Conservation (phyloP, 2,797 vertebrate genomes). For the Crenuchus spilurus region DNA sequence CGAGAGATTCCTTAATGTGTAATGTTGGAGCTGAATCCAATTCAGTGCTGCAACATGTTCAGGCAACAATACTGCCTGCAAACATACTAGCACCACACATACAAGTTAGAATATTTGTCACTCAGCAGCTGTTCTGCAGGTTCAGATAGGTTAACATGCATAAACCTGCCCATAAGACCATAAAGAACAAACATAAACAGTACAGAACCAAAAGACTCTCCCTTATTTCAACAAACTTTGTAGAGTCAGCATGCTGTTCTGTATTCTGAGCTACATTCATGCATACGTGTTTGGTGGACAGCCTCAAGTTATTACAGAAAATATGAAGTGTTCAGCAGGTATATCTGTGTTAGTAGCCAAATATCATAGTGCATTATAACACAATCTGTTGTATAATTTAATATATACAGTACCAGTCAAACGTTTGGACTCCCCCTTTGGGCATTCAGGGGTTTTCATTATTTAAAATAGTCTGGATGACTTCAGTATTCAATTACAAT, state of each 20-base stretch:
- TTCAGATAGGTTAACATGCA: constrained; percentile 41
- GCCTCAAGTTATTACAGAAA: neutral
- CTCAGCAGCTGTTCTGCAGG: constrained; percentile 47
- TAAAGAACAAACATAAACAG: neutral
- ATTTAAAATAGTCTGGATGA: too few relatives aligned
- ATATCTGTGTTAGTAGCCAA: neutral
- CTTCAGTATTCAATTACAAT: too few relatives aligned
- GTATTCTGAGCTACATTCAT: neutral
- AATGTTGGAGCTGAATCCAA: neutral
- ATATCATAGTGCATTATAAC: too few relatives aligned
- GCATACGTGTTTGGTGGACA: neutral
- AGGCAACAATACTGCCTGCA: constrained; percentile 2
- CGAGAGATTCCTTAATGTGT: neutral
- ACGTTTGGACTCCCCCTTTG: too few relatives aligned
- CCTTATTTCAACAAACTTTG: neutral
- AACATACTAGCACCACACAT: constrained; percentile 1
- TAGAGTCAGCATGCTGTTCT: neutral
- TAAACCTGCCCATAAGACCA: constrained; percentile 44
- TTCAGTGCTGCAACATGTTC: neutral
- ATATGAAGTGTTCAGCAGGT: neutral
- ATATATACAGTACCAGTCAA: too few relatives aligned
- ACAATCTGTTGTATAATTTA: too few relatives aligned
- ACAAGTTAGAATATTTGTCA: neutral
- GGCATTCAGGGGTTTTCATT: too few relatives aligned
- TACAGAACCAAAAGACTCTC: neutral